Percentiles rank a stretch among this genome's conserved stretches.
Evolutionary conservation across 2,797 vertebrate genomes (phyloP).

Genomic region (Darevskia mixta): DNA sequence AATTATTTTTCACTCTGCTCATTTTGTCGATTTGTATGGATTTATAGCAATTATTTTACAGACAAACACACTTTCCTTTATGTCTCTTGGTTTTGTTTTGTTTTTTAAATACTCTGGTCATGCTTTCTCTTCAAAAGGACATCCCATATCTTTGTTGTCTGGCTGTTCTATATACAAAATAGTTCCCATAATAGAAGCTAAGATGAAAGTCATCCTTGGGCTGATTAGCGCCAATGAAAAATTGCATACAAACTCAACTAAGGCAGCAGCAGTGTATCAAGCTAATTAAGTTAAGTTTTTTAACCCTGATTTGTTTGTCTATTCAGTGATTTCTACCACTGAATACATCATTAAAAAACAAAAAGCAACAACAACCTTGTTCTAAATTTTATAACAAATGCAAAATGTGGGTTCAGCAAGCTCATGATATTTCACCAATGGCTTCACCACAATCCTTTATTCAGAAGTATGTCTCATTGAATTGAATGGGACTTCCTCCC

Average conservation of each 20-base stretch:
- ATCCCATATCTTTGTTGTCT: neutral
- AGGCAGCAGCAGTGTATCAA: neutral
- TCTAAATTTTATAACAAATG: neutral
- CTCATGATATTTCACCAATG: neutral
- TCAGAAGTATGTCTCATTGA: neutral
- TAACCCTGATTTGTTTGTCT: too few relatives aligned
- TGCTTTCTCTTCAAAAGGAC: neutral
- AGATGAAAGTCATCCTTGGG: neutral
- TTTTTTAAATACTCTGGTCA: neutral
- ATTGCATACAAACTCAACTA: neutral
- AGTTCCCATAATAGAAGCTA: neutral
- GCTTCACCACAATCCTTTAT: neutral
- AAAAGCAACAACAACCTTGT: neutral
- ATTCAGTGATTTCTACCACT: neutral
- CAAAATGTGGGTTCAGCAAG: neutral
- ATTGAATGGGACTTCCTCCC: neutral
- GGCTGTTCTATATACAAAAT: neutral
- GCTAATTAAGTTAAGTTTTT: neutral
- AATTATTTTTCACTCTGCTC: neutral
- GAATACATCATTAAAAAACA: neutral
- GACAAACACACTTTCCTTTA: neutral
- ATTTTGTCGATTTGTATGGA: neutral
- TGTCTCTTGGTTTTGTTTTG: neutral
- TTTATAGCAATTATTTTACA: neutral
- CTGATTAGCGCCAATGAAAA: neutral